Percentiles rank a stretch among this genome's conserved stretches.
These are phyloP conservation scores for Solea solea DNA, from an alignment of 2,113 vertebrate species.

Conservation along the genomic window DNA sequence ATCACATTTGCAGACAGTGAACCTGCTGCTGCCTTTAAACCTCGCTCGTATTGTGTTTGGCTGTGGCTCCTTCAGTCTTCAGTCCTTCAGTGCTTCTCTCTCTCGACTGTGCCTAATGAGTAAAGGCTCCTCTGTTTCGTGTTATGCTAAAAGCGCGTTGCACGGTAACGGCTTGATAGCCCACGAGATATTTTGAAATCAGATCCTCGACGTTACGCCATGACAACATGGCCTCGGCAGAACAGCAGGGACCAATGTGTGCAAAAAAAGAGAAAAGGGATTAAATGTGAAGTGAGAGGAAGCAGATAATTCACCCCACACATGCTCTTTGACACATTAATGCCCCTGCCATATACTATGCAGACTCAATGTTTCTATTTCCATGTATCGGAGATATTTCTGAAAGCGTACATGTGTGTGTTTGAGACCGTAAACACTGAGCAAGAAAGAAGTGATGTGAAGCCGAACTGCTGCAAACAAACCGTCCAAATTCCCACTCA, in stretches of 20 bases:
- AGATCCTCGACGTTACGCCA: constrained; percentile 47
- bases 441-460: constrained; percentile 30
- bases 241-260: constrained; percentile 37
- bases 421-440: constrained; percentile 14
- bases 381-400: background rate
- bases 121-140: constrained; percentile 52
- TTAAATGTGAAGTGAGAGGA: constrained; percentile 33
- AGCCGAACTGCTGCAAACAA: constrained; percentile 47
- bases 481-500: constrained; percentile 39
- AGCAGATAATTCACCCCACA: constrained; percentile 38
- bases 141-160: constrained; percentile 65
- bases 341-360: constrained; percentile 1
- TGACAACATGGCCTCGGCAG: constrained; percentile 50
- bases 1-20: constrained; percentile 18
- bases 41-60: constrained; percentile 26
- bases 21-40: constrained; percentile 14
- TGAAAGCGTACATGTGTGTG: constrained; percentile 14
- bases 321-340: constrained; percentile 19
- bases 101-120: constrained; percentile 52
- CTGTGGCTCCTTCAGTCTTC: constrained; percentile 9
- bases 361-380: constrained; percentile 20
- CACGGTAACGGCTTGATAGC: constrained; percentile 62
- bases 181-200: constrained; percentile 67
- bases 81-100: constrained; percentile 11
- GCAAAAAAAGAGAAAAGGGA: constrained; percentile 16